A percentile compares a stretch with the other conserved stretches of the same genome.
phyloP scores from a whole-genome alignment of 2,113 vertebrate species.

The Ailuropoda melanoleuca region DNA sequence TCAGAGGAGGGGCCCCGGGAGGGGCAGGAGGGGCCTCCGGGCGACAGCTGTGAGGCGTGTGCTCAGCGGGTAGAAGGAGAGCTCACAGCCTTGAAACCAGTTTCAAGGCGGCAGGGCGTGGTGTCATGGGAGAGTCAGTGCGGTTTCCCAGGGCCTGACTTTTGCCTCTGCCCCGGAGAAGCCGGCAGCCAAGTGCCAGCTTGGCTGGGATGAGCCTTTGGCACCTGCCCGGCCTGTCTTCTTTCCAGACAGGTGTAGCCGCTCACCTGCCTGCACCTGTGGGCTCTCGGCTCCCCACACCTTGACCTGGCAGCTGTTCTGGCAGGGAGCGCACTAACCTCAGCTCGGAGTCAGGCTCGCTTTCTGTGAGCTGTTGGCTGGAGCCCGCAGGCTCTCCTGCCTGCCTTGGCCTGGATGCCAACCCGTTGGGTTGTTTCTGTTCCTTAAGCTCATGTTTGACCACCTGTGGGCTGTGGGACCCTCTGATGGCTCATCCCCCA shows the following conservation, averaged over 20 bases:
- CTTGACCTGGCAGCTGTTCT: constrained; percentile 56
- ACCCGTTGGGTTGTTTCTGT: neutral
- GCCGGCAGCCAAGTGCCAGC: neutral
- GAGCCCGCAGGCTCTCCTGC: neutral
- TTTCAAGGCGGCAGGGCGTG: neutral
- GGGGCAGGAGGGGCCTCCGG: neutral
- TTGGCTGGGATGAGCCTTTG: constrained; percentile 8
- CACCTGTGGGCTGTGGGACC: neutral
- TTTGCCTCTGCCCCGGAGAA: constrained; percentile 18
- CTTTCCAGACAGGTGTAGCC: constrained; percentile 65
- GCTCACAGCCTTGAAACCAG: neutral
- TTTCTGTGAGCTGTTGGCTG: neutral
- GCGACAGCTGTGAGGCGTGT: neutral
- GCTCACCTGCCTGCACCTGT: constrained; percentile 64
- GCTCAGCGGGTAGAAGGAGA: neutral
- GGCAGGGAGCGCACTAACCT: neutral
- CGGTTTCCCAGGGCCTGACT: neutral
- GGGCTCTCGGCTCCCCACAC: constrained; percentile 45
- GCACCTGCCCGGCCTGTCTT: constrained; percentile 20
- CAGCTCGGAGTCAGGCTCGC: neutral
- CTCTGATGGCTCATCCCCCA: neutral
- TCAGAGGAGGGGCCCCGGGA: neutral
- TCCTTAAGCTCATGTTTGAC: neutral
- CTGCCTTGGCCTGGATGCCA: neutral
- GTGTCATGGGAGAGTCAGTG: neutral